These are phyloP conservation scores for Salvelinus fontinalis DNA, from an alignment of 2,113 vertebrate species.

Conservation along the genomic window DNA sequence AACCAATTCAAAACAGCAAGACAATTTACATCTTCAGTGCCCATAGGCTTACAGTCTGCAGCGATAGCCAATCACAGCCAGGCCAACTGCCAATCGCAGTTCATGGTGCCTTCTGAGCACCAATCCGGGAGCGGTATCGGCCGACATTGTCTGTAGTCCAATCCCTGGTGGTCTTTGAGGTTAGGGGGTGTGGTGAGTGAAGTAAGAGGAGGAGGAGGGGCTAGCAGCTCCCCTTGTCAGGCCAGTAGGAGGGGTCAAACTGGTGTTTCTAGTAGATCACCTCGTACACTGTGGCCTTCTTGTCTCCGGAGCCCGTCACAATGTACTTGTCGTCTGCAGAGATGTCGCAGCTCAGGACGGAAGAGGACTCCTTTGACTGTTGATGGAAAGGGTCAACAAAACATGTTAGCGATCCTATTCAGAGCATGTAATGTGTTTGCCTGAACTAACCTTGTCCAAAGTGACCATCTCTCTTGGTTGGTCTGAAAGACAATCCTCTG, in stretches of 20 bases:
- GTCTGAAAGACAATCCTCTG: background rate
- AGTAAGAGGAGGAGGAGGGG: conserved; percentile 15
- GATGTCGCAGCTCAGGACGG: conserved; percentile 96
- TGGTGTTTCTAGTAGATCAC: conserved; percentile 86
- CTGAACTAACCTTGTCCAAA: background rate
- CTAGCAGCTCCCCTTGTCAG: conserved; percentile 22
- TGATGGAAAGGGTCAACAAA: background rate
- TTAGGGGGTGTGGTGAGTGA: background rate
- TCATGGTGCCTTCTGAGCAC: background rate
- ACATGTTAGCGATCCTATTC: background rate
- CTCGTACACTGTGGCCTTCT: conserved; percentile 97
- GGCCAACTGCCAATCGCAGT: background rate
- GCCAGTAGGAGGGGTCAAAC: conserved; percentile 53
- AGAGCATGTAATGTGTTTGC: background rate
- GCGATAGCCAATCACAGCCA: background rate
- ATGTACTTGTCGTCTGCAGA: conserved; percentile 97
- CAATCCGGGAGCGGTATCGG: background rate
- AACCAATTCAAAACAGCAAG: conserved; percentile 35
- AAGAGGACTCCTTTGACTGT: conserved; percentile 96
- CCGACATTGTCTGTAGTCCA: conserved; percentile 11
- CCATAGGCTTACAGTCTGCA: conserved; percentile 23
- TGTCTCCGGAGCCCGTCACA: conserved; percentile 95
- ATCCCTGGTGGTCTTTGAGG: conserved; percentile 25
- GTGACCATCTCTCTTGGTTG: background rate
- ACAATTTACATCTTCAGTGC: conserved; percentile 48